Evolutionary conservation across 2,888 invertebrate species (phyloP), one percentile per base, ranked within the genome.

Genomic region (Aporophyla lueneburgensis): DNA sequence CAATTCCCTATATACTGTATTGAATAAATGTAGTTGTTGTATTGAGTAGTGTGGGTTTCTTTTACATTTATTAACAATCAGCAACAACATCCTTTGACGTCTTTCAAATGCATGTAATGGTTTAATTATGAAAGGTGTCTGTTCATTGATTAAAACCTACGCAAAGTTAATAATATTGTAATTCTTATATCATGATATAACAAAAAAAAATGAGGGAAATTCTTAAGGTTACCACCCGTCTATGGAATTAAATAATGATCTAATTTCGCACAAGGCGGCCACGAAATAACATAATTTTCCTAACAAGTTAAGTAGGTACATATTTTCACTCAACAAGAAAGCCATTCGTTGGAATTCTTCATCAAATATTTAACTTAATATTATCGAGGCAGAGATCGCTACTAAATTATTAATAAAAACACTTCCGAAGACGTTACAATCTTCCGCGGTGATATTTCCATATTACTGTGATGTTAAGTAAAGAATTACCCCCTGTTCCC

Each of bases 341-440:
- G 62, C 53, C 46, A 40, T 78, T 65, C 53, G n/a, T 68, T 59
- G 14, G 24, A 58, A n/a, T n/a, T 14, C 63, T 54, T 63, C 63
- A 63, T 82, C 58, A 65, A 79, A 82, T 83, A 79, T 79, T 77
- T 58, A 82, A 54, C 7, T 33, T 71, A 65, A 84, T 74, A 74
- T 67, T 67, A 80, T 80, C 58, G 66, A 69, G 33, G 46, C 21
- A 6, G 14, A 67, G 58, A 51, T 54, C 56, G 54, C 56, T 71
- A 24, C 59, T 59, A 33, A 71, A 80, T 84, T 81, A 84, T 80
- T 74, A 74, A 81, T 51, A 71, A 59, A 62, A 81, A 68, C 76
- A 80, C 49, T 81, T 65, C 27, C 5, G 21, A 67, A 81, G 67
- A 19, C 78, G 53, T 24, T 59, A 62, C 54, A 67, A 43, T 59